Conservation (phyloP, 2,888 invertebrate genomes). For the Actias luna region DNA sequence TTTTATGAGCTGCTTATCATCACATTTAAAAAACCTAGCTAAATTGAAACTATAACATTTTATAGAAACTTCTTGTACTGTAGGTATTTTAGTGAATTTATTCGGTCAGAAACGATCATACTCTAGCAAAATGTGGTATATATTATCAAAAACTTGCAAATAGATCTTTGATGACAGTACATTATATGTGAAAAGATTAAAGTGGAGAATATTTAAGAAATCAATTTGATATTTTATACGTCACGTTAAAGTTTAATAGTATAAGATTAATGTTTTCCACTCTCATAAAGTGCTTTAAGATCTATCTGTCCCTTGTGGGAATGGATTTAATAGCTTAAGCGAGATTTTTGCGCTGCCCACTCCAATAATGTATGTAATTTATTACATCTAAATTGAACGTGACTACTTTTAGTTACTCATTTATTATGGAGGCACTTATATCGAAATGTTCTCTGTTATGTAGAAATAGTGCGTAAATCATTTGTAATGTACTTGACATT, state of each 20-base stretch:
- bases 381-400: conserved; percentile 29
- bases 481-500: neutral
- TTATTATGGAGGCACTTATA: neutral
- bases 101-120: too few relatives aligned
- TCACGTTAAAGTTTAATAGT: neutral
- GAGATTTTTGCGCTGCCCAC: conserved; percentile 30
- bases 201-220: neutral
- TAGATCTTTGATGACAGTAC: too few relatives aligned
- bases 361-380: conserved; percentile 6
- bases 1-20: too few relatives aligned
- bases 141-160: too few relatives aligned
- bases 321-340: conserved; percentile 39
- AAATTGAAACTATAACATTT: too few relatives aligned
- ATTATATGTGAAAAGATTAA: neutral
- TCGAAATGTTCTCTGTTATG: neutral
- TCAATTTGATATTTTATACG: neutral
- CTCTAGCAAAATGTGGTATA: too few relatives aligned
- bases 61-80: too few relatives aligned
- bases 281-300: conserved; percentile 45
- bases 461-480: neutral
- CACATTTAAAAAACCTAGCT: too few relatives aligned
- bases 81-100: too few relatives aligned
- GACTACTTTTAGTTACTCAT: conserved; percentile 7
- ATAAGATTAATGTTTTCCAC: conserved; percentile 37
- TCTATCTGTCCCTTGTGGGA: conserved; percentile 43